Percentiles rank a stretch among this genome's conserved stretches.
phyloP scores from a whole-genome alignment of 2,113 vertebrate genomes.

The Amphiprion percula region DNA sequence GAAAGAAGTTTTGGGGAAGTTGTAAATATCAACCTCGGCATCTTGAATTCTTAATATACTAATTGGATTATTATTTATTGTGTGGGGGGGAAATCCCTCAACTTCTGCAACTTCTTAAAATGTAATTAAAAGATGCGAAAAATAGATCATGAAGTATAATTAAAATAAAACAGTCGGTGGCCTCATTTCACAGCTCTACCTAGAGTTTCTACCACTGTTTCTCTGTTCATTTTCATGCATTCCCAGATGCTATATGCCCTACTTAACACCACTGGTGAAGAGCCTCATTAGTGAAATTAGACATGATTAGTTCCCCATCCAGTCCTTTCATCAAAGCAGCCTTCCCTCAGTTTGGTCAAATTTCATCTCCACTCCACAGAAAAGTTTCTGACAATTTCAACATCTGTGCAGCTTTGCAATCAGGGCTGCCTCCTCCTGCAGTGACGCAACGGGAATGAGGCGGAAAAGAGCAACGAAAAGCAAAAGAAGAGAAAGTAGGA shows the following conservation, averaged over 20 bases:
- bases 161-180: neutral
- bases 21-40: neutral
- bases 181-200: slow-evolving; percentile 5
- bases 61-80: too few relatives aligned
- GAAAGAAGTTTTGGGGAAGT: too few relatives aligned
- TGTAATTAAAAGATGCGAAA: neutral
- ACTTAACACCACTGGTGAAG: slow-evolving; percentile 46
- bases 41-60: too few relatives aligned
- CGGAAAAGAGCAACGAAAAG: slow-evolving; percentile 8
- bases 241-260: slow-evolving; percentile 32
- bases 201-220: neutral
- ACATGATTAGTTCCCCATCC: slow-evolving; percentile 53
- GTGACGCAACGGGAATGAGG: neutral
- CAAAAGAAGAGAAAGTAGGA: slow-evolving; percentile 24
- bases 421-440: slow-evolving; percentile 15
- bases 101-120: neutral
- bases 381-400: slow-evolving; percentile 41
- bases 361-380: slow-evolving; percentile 26
- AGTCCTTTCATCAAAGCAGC: slow-evolving; percentile 53
- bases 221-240: slow-evolving; percentile 5
- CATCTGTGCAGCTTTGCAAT: slow-evolving; percentile 42
- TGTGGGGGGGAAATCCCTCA: neutral
- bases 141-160: neutral
- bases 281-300: slow-evolving; percentile 66
- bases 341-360: slow-evolving; percentile 52